A percentile compares a stretch with the other conserved stretches of the same genome.
Evolutionary conservation across 2,113 vertebrate genomes (phyloP).

Genomic region (Seriola quinqueradiata): DNA sequence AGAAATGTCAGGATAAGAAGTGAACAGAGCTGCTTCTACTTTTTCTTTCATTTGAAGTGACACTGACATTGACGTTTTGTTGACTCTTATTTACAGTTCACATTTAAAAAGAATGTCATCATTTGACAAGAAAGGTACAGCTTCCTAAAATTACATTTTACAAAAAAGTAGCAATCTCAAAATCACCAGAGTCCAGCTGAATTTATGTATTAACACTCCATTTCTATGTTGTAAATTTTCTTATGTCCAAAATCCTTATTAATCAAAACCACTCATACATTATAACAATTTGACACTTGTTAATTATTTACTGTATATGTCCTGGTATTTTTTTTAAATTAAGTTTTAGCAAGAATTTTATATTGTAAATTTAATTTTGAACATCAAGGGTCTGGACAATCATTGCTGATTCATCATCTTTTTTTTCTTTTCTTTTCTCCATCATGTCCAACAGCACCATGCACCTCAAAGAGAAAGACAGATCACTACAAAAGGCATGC

Average conservation of each 20-base stretch:
- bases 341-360: slow-evolving; percentile 74
- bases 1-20: slow-evolving; percentile 29
- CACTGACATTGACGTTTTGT: slow-evolving; percentile 18
- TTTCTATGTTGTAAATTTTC: neutral
- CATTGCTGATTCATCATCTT: slow-evolving; percentile 69
- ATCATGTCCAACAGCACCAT: slow-evolving; percentile 89
- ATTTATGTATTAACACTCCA: neutral
- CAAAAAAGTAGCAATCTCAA: neutral
- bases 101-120: neutral
- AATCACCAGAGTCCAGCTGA: slow-evolving; percentile 8
- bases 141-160: slow-evolving; percentile 3
- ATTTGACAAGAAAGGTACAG: neutral
- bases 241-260: neutral
- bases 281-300: slow-evolving; percentile 66
- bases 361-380: slow-evolving; percentile 76
- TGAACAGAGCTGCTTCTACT: slow-evolving; percentile 1
- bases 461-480: slow-evolving; percentile 90
- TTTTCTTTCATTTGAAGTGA: slow-evolving; percentile 13
- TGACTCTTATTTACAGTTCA: slow-evolving; percentile 21
- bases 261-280: slow-evolving; percentile 10
- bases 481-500: slow-evolving; percentile 90
- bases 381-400: slow-evolving; percentile 83
- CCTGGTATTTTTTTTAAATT: slow-evolving; percentile 60
- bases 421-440: slow-evolving; percentile 61
- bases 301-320: slow-evolving; percentile 62